phyloP scores from a whole-genome alignment of 1,140 invertebrate species.

The Meloidogyne floridensis region DNA sequence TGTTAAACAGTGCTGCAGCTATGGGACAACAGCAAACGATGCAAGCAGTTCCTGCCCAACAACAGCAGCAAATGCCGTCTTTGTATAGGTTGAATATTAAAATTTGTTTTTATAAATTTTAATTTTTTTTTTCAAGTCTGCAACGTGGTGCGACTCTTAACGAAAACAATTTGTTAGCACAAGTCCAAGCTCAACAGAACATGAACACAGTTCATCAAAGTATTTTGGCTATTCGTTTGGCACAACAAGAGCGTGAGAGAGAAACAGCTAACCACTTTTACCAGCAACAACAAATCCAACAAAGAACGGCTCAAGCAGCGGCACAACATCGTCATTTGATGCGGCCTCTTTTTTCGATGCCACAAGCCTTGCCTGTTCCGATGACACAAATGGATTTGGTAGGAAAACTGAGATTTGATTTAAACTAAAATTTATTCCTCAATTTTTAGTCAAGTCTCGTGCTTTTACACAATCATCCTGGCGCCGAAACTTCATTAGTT shows the following conservation, averaged over 20 bases:
- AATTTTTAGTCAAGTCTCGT: constrained; percentile 21
- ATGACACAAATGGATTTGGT: constrained; percentile 22
- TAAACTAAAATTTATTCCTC: background rate
- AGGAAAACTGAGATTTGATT: no score
- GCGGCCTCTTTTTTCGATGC: constrained; percentile 31
- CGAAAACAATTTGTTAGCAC: background rate
- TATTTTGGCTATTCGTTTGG: constrained; percentile 31
- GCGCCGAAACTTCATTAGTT: constrained; percentile 17
- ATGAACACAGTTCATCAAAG: constrained; percentile 30
- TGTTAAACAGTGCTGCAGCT: constrained; percentile 29
- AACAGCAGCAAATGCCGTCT: constrained; percentile 18
- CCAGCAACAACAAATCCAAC: constrained; percentile 44
- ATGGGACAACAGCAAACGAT: constrained; percentile 29
- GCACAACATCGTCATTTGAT: constrained; percentile 28
- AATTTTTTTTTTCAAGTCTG: background rate
- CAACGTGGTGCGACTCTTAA: constrained; percentile 9
- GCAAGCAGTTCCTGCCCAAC: constrained; percentile 13
- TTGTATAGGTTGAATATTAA: constrained; percentile 14
- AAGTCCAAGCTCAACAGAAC: constrained; percentile 10
- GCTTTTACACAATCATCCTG: constrained; percentile 16
- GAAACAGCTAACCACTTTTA: constrained; percentile 38
- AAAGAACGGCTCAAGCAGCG: constrained; percentile 17
- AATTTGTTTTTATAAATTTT: background rate
- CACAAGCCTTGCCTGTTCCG: background rate
- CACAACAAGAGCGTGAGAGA: constrained; percentile 42